Base-by-base conservation (phyloP, 2,888 invertebrate genomes). In the Orthosia incerta region DNA sequence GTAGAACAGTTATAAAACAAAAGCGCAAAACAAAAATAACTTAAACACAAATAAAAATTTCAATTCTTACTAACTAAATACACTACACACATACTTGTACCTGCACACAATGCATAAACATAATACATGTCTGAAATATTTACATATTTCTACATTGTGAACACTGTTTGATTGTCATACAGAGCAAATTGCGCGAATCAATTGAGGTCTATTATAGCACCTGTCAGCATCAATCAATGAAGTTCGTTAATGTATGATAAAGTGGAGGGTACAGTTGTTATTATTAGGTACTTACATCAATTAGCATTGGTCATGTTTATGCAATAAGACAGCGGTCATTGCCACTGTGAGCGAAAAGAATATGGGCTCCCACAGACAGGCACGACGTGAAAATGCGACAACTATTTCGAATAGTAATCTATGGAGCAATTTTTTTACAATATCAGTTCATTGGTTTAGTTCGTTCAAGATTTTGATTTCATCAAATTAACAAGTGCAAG, bases 141-240 rank as follows among this genome's bases (percentile, higher is more conserved):
- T 26, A 26, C 26, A 26, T 26, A 31, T 13, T 16, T 53, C 50
- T 73, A 23, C 20, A 31, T 16, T 55, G 16, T 26, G 0, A 50
- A 18, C 15, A 48, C 11, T 53, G 55, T 59, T 16, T 50, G 45
- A 45, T 51, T 63, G 55, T 56, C 63, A 70, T 62, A 16, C n/a
- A 45, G 50, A 46, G 39, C 68, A 53, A 69, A 71, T 76, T 57
- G 56, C 45, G 69, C 66, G 53, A 72, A 73, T 76, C 80, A 80
- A 73, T 80, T 80, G 76, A 60, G 53, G n/a, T 45, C 59, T 76
- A 76, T 76, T 80, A 69, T 15, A 31, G 57, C 66, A 72, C 66
- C 48, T 80, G 80, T 72, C 72, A 70, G 20, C 59, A 3, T 48
- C 72, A 80, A 3, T 48, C 72, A 80, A 80, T 80, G 45, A 76